These are phyloP conservation scores for Leptobrachium leishanense DNA, from an alignment of 2,113 vertebrate genomes.

Conservation along the genomic window DNA sequence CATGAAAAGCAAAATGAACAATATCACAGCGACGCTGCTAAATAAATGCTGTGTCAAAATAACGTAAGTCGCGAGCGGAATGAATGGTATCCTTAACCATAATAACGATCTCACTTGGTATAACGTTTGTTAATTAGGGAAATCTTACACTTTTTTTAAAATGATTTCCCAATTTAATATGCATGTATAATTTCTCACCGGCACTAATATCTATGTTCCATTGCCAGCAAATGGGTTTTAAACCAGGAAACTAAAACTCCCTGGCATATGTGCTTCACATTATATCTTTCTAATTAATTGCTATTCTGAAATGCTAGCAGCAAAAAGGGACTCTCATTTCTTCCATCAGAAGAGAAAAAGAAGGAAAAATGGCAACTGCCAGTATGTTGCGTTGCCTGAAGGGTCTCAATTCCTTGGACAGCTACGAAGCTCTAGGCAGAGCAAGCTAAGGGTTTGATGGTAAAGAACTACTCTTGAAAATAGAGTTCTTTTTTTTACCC, in stretches of 20 bases:
- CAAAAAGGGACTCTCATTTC: constrained; percentile 33
- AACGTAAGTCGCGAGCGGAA: neutral
- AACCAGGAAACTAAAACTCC: constrained; percentile 34
- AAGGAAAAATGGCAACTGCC: constrained; percentile 27
- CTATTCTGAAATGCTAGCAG: constrained; percentile 40
- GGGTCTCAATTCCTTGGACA: constrained; percentile 34
- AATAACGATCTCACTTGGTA: constrained; percentile 32
- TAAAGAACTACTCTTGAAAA: too few species aligned
- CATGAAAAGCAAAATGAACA: neutral
- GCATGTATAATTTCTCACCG: constrained; percentile 40
- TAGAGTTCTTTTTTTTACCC: too few species aligned
- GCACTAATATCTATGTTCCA: constrained; percentile 27
- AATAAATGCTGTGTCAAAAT: constrained; percentile 17
- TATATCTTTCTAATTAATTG: constrained; percentile 46
- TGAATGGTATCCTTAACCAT: constrained; percentile 6
- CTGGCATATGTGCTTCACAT: constrained; percentile 45
- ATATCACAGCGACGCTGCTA: neutral
- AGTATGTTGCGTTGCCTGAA: constrained; percentile 25
- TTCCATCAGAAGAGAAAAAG: constrained; percentile 42
- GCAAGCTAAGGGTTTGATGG: neutral
- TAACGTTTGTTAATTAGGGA: constrained; percentile 41
- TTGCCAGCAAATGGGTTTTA: constrained; percentile 42
- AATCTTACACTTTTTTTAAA: constrained; percentile 21
- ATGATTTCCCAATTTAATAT: constrained; percentile 36
- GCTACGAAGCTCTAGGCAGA: constrained; percentile 31